A percentile compares a stretch with the other conserved stretches of the same genome.
These are phyloP conservation scores for Celastrina argiolus DNA, from an alignment of 2,888 invertebrate genomes.

Conservation along the genomic window DNA sequence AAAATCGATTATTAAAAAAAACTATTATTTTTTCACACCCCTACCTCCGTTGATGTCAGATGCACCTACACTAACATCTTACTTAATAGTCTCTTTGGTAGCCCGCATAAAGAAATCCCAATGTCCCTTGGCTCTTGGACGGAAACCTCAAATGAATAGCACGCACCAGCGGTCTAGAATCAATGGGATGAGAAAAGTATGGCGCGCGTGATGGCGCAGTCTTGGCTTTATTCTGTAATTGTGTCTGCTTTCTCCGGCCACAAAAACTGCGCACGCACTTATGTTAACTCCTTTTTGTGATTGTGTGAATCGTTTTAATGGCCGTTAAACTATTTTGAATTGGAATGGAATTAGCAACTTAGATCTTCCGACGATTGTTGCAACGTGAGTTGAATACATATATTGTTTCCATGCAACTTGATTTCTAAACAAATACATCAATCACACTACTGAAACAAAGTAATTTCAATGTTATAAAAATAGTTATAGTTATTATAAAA, in stretches of 20 bases:
- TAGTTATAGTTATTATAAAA: too few species aligned
- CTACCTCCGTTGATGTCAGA: too few species aligned
- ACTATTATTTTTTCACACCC: too few species aligned
- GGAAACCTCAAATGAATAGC: slow-evolving; percentile 7
- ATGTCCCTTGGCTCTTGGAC: too few species aligned
- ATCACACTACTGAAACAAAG: neutral
- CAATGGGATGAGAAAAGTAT: slow-evolving; percentile 21
- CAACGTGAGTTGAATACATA: neutral
- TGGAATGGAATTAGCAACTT: neutral
- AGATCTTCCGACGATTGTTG: neutral
- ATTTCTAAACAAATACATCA: too few species aligned
- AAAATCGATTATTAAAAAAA: too few species aligned
- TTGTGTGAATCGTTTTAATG: slow-evolving; percentile 11
- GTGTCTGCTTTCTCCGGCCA: slow-evolving; percentile 24
- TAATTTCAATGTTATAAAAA: too few species aligned
- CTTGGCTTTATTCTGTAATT: slow-evolving; percentile 22
- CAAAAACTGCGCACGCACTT: slow-evolving; percentile 18
- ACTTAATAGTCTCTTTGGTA: too few species aligned
- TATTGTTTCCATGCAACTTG: neutral
- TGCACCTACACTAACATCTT: too few species aligned
- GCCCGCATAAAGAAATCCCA: too few species aligned
- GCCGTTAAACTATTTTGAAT: slow-evolving; percentile 5
- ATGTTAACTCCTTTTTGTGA: slow-evolving; percentile 15
- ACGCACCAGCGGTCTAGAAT: slow-evolving; percentile 1
- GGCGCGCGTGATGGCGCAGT: slow-evolving; percentile 22